Percentiles rank a stretch among this genome's conserved stretches.
These are phyloP conservation scores for Ichneumoninae sp. DNA, from an alignment of 2,888 invertebrate species.

Conservation along the genomic window DNA sequence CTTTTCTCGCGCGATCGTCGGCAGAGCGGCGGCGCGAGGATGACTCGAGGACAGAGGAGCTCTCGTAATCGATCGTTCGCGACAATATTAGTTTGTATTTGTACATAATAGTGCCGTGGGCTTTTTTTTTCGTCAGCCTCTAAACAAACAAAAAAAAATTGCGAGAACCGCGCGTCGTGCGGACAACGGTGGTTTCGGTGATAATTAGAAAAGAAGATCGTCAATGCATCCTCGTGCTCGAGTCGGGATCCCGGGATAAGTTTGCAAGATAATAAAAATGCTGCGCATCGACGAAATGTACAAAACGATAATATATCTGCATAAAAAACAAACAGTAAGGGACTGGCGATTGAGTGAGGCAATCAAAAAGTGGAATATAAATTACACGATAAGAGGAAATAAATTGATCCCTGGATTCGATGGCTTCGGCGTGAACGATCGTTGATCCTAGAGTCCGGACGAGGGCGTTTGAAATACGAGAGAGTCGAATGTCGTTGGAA, in stretches of 20 bases:
- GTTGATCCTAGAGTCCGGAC: constrained; percentile 14
- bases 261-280: background rate
- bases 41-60: constrained; percentile 28
- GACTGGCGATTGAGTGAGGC: constrained; percentile 4
- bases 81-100: constrained; percentile 64
- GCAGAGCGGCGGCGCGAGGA: constrained; percentile 23
- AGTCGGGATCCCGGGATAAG: constrained; percentile 39
- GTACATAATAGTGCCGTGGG: constrained; percentile 64
- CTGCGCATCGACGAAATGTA: constrained; percentile 41
- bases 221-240: constrained; percentile 30
- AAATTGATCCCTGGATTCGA: constrained; percentile 34
- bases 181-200: background rate
- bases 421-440: constrained; percentile 15
- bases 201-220: constrained; percentile 12
- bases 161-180: constrained; percentile 25
- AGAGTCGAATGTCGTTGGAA: constrained; percentile 25
- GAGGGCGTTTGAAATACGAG: constrained; percentile 8
- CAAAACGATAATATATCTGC: constrained; percentile 39
- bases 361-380: constrained; percentile 28
- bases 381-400: constrained; percentile 1
- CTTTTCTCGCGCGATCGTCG: constrained; percentile 15
- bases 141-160: constrained; percentile 18
- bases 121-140: constrained; percentile 34
- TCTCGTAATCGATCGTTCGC: constrained; percentile 58
- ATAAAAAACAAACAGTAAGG: background rate